phyloP scores from a whole-genome alignment of 1,140 invertebrate genomes.

The Ceratosolen fusciceps region DNA sequence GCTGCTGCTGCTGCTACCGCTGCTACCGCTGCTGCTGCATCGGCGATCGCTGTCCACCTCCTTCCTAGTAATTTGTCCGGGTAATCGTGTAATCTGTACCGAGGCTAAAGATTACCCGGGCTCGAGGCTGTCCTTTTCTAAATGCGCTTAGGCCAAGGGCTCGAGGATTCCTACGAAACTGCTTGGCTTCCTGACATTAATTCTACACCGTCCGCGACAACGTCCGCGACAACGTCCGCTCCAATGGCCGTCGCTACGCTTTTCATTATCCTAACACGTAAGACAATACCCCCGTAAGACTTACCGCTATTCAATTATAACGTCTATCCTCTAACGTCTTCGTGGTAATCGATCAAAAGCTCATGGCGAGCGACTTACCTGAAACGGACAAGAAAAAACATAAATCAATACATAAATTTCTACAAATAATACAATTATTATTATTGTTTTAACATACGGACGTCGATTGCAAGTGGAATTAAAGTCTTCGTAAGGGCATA shows the following conservation, averaged over 20 bases:
- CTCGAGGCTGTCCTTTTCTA: background rate
- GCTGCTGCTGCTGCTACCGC: background rate
- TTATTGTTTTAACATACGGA: too few species aligned
- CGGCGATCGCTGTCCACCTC: too few species aligned
- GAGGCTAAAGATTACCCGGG: too few species aligned
- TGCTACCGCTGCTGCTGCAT: background rate
- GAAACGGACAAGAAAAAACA: conserved; percentile 22
- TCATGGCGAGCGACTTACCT: conserved; percentile 28
- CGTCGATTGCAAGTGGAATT: too few species aligned
- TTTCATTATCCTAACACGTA: conserved; percentile 6
- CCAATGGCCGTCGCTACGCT: background rate
- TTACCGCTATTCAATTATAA: conserved; percentile 19
- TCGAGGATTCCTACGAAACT: background rate
- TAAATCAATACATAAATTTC: too few species aligned
- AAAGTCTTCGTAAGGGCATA: too few species aligned
- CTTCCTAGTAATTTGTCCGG: background rate
- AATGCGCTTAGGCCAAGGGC: background rate
- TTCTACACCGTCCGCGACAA: background rate
- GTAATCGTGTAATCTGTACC: background rate
- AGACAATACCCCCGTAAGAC: conserved; percentile 21
- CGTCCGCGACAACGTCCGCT: background rate
- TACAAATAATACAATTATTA: too few species aligned
- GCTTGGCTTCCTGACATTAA: background rate
- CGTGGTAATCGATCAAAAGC: background rate
- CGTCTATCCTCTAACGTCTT: background rate